Base-by-base conservation (phyloP, 1,140 invertebrate species). In the Habropoda laboriosa region DNA sequence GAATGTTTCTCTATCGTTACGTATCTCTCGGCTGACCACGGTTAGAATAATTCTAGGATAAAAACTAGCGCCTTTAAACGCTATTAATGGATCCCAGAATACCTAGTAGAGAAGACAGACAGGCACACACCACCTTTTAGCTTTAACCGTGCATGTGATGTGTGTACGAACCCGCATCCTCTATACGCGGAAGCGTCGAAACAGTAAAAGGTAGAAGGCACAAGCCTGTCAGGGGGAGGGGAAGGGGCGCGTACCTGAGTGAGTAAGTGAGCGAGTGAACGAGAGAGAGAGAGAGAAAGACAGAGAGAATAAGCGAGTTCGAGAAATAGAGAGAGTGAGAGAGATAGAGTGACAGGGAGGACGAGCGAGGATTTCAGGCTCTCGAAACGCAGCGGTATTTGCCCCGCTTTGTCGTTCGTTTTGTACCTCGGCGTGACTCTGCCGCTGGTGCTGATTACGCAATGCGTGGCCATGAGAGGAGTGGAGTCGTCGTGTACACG, bases 401-500 rank as follows among this genome's bases (percentile, higher is more conserved):
- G 83, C 84, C 80, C 81, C 85, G 85, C 83, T 90, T 89, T 84
- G 86, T 92, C 87, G 85, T 87, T 90, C 87, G 82, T 89, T 90
- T 90, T 89, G 84, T 88, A 87, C 88, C 88, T 86, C 87, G 84
- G 88, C 85, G 88, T 81, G 86, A 84, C 87, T 89, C 75, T 80
- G 88, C 80, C 88, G 89, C 71, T 88, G 88, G 86, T 89, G 88
- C 80, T 86, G 89, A 91, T 92, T 92, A 92, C 91, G 91, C 91
- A 92, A 92, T 89, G 89, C 88, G 89, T 92, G 91, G 90, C 90
- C 91, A 91, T 92, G 91, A 91, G 91, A 90, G 90, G 86, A 88
- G 86, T 85, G 88, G 74, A n/a, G n/a, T n/a, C n/a, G 75, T 68
- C 79, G 83, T 79, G 85, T 76, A 73, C 74, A 70, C 64, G 58